A percentile compares a stretch with the other conserved stretches of the same genome.
phyloP scores from a whole-genome alignment of 1,140 invertebrate genomes.

The Drosophila orena region DNA sequence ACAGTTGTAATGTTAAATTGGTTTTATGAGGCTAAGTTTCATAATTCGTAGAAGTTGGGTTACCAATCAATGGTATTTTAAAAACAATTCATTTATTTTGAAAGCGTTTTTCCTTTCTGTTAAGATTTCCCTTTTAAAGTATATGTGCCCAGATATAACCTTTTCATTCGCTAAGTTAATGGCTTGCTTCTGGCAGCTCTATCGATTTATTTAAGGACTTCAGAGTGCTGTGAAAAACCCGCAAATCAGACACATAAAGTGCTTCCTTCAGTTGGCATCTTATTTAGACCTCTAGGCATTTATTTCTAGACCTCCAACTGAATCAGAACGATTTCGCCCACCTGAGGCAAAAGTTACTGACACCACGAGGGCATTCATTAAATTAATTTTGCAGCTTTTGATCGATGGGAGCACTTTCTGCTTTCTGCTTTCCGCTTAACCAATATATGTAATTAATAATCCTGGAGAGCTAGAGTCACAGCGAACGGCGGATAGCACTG shows the following conservation, averaged over 20 bases:
- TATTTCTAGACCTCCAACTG: constrained; percentile 6
- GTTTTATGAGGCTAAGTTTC: no score
- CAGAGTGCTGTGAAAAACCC: background rate
- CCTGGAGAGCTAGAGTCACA: background rate
- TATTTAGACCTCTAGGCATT: no score
- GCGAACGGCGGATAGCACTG: background rate
- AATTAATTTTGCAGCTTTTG: constrained; percentile 45
- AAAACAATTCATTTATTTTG: no score
- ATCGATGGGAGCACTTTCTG: constrained; percentile 32
- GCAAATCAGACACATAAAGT: constrained; percentile 8
- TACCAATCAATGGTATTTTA: no score
- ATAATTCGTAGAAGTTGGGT: no score
- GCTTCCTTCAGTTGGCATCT: constrained; percentile 1
- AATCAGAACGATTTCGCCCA: background rate
- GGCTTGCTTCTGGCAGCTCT: no score
- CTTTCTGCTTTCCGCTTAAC: background rate
- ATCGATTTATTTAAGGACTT: constrained; percentile 6
- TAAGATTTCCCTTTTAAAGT: no score
- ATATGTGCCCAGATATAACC: no score
- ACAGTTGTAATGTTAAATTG: no score
- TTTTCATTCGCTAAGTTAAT: background rate
- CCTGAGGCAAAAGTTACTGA: constrained; percentile 27
- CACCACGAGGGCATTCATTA: constrained; percentile 28
- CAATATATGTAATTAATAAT: constrained; percentile 53
- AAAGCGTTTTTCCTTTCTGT: no score